Base-by-base conservation (phyloP, 2,113 vertebrate species). In the Oplegnathus fasciatus region DNA sequence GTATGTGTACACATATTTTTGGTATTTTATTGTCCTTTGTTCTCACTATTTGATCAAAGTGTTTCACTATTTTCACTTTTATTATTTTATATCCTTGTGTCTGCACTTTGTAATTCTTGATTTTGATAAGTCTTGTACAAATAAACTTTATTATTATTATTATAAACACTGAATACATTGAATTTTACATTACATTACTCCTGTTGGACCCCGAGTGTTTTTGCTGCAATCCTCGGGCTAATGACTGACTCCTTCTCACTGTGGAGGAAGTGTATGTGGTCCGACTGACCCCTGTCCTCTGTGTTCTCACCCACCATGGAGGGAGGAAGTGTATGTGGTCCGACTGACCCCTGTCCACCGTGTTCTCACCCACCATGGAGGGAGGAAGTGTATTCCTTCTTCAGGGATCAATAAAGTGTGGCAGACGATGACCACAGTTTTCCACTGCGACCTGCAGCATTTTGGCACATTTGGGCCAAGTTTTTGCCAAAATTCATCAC, bases 391-490 rank as follows among this genome's bases (percentile, higher is more conserved):
- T 9, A 58, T 52, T 46, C 76, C 65, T 58, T 78, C 91, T 50
- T 66, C 50, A 6, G 80, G 86, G 80, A 85, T 80, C 87, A 80
- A 80, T 86, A 80, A 86, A 75, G 32, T 3, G 48, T 4, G 14
- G 48, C 42, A 55, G 34, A 74, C 0, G 0, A 28, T 26, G 50
- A 55, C 46, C 44, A 37, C 13, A 26, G n/a, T 73, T 67, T 62
- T 72, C 76, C 30, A 9, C 44, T 58, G 34, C 58, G 77, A 22
- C 55, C 28, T 82, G 62, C 60, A 48, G 9, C 8, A 1, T 78
- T 20, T 42, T 37, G 34, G 34, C 34, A 37, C 34, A 6, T n/a
- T 28, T n/a, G 70, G 52, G 55, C 30, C 22, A 20, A 42, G 34
- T 48, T 10, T 15, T 11, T 13, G 5, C 30, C n/a, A 30, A 24